phyloP scores from a whole-genome alignment of 2,797 vertebrate genomes.

The Psittacula derbiana region DNA sequence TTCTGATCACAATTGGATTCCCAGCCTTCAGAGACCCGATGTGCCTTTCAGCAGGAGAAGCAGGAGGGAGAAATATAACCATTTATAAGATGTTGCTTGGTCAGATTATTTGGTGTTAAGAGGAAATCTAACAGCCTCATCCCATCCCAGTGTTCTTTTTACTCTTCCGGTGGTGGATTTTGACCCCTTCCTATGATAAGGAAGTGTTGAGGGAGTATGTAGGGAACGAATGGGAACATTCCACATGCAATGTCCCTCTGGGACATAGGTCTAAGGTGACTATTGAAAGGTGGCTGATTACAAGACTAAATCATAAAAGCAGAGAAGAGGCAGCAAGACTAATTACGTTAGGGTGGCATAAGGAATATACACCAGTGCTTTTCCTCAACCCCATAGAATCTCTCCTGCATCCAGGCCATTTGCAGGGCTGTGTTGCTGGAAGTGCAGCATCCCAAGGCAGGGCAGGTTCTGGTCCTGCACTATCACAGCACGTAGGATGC shows the following conservation, averaged over 20 bases:
- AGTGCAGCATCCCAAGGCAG: not conserved
- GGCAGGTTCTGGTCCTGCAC: fast-evolving
- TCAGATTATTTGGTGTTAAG: not conserved
- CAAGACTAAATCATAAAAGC: not conserved
- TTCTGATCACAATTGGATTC: not conserved
- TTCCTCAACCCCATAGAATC: not conserved
- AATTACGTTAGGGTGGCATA: not conserved
- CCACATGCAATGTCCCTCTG: not conserved
- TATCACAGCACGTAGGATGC: fast-evolving
- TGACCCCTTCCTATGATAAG: not conserved
- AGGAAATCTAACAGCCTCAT: not conserved
- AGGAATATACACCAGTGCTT: not conserved
- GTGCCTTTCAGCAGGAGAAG: not conserved
- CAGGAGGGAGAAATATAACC: fast-evolving
- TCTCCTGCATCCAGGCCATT: not conserved
- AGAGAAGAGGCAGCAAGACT: not conserved
- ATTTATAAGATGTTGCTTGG: fast-evolving
- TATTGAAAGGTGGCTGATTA: fast-evolving
- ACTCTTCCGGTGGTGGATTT: not conserved
- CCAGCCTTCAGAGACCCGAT: not conserved
- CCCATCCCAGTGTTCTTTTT: not conserved
- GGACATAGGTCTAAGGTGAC: not conserved
- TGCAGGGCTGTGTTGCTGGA: not conserved
- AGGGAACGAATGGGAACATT: not conserved
- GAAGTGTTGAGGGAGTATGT: fast-evolving